Base-by-base conservation (phyloP, 1,140 invertebrate genomes). In the Nebria ingens region DNA sequence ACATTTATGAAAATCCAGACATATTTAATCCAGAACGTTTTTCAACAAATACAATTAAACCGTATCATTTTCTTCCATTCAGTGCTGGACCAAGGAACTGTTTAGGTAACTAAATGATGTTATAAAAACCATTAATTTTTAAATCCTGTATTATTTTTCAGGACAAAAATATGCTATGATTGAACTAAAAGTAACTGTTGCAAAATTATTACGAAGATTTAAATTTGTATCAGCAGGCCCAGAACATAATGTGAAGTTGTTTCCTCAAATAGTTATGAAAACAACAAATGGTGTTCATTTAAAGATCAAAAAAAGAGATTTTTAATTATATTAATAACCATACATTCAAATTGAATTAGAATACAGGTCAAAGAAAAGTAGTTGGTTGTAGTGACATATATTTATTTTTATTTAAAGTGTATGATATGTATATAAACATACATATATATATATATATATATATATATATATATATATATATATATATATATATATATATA, bases 11-110 rank as follows among this genome's bases (percentile, higher is more conserved):
- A 0, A 79, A 87, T 62, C 83, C 89, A 1, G 74, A 83, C 20
- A 66, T 67, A 23, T 92, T 89, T 62, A 73, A 89, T 70, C 89
- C 89, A 0, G 85, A 91, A 45, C 76, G 87, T 59, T 92, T 84
- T n/a, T 76, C 78, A 0, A 84, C 86, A 64, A 45, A 6, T 17
- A 79, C 77, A 61, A 65, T 75, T 56, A 69, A 76, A 52, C 83
- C 83, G 21, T 90, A 82, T 65, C 73, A 83, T 1, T 88, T 78
- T 55, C 72, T 88, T 56, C 86, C 86, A n/a, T 89, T 89, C 65
- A 84, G 82, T 40, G 85, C 86, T 55, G 86, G 85, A 1, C 74
- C 79, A 23, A 73, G 84, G 45, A 82, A 80, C 51, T 84, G 81
- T 59, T 79, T 84, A 51, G 82, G 81, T 73, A 42, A 34, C 25